Evolutionary conservation across 2,113 vertebrate species (phyloP).

Genomic region (Delphinus delphis): DNA sequence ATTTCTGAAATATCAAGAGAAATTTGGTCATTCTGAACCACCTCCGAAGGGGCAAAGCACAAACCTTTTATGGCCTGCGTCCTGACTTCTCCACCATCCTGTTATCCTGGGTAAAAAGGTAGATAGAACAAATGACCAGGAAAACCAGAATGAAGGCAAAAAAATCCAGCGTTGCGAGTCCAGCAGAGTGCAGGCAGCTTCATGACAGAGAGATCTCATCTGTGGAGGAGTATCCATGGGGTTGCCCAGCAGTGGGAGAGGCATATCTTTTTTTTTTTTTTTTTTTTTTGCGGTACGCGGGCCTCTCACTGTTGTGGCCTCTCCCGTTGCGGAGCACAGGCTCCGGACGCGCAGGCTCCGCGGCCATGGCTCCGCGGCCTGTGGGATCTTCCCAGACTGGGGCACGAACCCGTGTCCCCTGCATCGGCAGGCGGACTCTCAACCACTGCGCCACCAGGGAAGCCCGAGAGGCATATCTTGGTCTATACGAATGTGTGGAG

Average conservation of each 20-base stretch:
- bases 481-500: constrained; percentile 88
- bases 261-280: constrained; percentile 76
- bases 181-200: constrained; percentile 86
- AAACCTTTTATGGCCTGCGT: not conserved
- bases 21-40: not conserved
- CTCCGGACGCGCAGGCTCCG: too few relatives aligned
- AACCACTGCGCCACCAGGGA: too few relatives aligned
- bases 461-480: constrained; percentile 85
- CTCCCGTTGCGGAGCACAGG: too few relatives aligned
- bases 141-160: constrained; percentile 83
- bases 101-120: constrained; percentile 80
- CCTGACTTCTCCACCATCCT: constrained; percentile 84
- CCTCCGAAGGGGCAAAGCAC: not conserved
- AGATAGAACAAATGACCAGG: constrained; percentile 79
- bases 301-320: too few relatives aligned
- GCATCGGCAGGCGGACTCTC: too few relatives aligned
- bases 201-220: constrained; percentile 87
- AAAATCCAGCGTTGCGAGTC: constrained; percentile 81
- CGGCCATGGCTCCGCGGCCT: too few relatives aligned
- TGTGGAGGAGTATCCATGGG: constrained; percentile 89
- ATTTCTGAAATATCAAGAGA: not conserved
- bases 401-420: too few relatives aligned
- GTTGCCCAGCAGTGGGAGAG: constrained; percentile 89
- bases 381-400: too few relatives aligned
- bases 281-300: too few relatives aligned